Evolutionary conservation across 2,797 vertebrate genomes (phyloP), one percentile per base, ranked within the genome.

Genomic region (Poecilia picta): DNA sequence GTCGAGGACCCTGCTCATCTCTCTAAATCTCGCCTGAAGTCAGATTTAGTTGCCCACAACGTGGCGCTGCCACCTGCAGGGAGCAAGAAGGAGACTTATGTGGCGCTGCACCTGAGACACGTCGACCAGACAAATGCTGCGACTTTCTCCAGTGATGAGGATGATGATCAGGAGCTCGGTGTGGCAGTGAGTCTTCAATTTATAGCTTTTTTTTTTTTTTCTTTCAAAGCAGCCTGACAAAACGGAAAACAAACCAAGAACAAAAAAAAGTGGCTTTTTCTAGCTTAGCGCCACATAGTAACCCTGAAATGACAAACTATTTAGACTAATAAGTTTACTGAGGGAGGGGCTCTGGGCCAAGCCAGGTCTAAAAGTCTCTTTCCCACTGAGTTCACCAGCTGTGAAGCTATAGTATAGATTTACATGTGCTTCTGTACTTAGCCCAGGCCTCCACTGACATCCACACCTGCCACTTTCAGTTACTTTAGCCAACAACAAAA

Each of bases 121-220:
- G 82, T 96, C 20, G 70, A 80, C 51, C 89, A 81, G 51, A 92
- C 85, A 83, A 84, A 83, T n/a, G 80, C 80, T 0, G 87, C 85
- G 49, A 95, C 93, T 73, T 97, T 97, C 80, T 97, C 96, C 5
- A 97, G 95, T 84, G 96, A 96, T 74, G 96, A 96, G 70, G 95
- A 33, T 1, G 33, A 96, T 55, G 95, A 95, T 23, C 81, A 77
- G 28, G 73, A n/a, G 1, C 73, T 74, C 43, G 77, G 86, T 43
- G 91, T 8, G 66, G 66, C 73, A 64, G 95, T 95, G 89, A 96
- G 96, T 95, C 74, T 8, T 39, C 0, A 8, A 71, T n/a, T 2
- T 12, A 39, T n/a, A 41, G 53, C 36, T 25, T 76, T 36, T 33
- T 0, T 5, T 5, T 64, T 31, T 59, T 43, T 47, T 49, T 36